Conservation (phyloP, 2,888 invertebrate genomes). For the Microplitis deprimator region DNA sequence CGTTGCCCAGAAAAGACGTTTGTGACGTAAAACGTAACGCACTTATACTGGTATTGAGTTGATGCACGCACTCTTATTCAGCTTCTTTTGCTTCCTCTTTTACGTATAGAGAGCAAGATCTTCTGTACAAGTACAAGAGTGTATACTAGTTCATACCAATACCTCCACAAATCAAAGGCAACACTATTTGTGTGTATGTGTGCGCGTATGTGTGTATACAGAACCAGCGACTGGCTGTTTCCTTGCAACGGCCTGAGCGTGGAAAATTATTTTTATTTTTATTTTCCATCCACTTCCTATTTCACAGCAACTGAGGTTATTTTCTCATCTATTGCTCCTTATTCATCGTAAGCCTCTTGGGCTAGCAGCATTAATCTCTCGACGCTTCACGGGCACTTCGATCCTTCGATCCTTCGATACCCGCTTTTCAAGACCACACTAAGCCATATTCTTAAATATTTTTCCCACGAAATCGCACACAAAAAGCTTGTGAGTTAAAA, state of each 20-base stretch:
- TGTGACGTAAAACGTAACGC: neutral
- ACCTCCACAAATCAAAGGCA: too few species aligned
- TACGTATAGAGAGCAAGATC: slow-evolving; percentile 13
- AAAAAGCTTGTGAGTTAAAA: neutral
- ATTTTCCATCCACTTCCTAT: slow-evolving; percentile 37
- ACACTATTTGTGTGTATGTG: neutral
- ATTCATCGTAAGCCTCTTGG: slow-evolving; percentile 43
- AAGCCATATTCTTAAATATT: neutral
- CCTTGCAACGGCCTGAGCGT: slow-evolving; percentile 44
- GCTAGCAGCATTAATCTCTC: slow-evolving; percentile 26
- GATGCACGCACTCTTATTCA: slow-evolving; percentile 15
- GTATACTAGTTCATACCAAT: neutral
- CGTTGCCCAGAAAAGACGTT: neutral
- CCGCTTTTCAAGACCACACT: too few species aligned
- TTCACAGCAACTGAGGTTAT: slow-evolving; percentile 24
- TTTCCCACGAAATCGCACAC: neutral
- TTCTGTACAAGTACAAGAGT: neutral
- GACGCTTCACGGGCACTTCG: slow-evolving; percentile 16
- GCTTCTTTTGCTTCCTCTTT: slow-evolving; percentile 29
- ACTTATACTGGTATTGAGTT: neutral
- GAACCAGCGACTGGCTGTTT: slow-evolving; percentile 19
- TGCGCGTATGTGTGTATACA: neutral
- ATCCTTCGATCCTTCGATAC: neutral
- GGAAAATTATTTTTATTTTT: slow-evolving; percentile 45
- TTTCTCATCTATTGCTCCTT: slow-evolving; percentile 34